Evolutionary conservation across 1,140 invertebrate genomes (phyloP).

Genomic region (Chelonus insularis): DNA sequence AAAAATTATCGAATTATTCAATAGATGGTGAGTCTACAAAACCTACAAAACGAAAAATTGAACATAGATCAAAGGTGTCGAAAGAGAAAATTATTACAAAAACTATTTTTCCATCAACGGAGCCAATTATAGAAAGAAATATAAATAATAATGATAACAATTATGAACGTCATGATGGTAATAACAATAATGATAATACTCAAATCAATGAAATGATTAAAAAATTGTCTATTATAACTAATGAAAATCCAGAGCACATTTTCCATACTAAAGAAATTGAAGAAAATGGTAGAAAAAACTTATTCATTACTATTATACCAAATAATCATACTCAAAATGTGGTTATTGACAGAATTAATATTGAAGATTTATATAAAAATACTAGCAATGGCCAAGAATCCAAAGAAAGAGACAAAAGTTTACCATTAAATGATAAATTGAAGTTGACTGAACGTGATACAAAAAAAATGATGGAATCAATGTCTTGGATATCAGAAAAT

Average conservation of each 20-base stretch:
- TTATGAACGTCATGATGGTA: no score
- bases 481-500: slow-evolving; percentile 43
- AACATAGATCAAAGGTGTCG: slow-evolving; percentile 37
- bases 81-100: slow-evolving; percentile 44
- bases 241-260: slow-evolving; percentile 40
- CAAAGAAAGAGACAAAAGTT: slow-evolving; percentile 35
- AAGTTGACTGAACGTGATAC: slow-evolving; percentile 36
- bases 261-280: slow-evolving; percentile 36
- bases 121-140: no score
- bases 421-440: slow-evolving; percentile 20
- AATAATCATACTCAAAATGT: slow-evolving; percentile 18
- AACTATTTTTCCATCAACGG: slow-evolving; percentile 33
- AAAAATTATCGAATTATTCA: not conserved
- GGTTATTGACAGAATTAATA: not conserved
- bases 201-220: slow-evolving; percentile 28
- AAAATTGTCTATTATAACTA: slow-evolving; percentile 36
- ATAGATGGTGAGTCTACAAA: slow-evolving; percentile 8
- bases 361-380: slow-evolving; percentile 32
- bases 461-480: slow-evolving; percentile 35
- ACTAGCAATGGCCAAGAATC: slow-evolving; percentile 8
- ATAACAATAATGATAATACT: not conserved
- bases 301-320: slow-evolving; percentile 28
- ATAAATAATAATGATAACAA: no score
- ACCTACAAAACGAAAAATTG: slow-evolving; percentile 34
- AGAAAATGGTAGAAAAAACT: slow-evolving; percentile 32